Evolutionary conservation across 1,140 invertebrate species (phyloP), one percentile per base, ranked within the genome.

Genomic region (Akabosia matsudoensis): DNA sequence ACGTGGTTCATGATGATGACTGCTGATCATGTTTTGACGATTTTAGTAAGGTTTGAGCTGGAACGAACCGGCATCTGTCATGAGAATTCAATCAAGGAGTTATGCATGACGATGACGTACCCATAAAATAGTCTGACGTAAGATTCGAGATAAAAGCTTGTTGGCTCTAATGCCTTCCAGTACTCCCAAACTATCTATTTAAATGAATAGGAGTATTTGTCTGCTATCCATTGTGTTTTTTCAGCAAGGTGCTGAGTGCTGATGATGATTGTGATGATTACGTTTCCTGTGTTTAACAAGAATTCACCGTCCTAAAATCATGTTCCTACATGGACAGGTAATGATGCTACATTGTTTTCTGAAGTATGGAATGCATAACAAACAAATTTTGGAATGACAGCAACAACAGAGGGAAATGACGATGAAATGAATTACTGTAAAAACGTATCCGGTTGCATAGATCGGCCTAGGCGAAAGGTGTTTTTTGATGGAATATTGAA

Each of bases 201-300:
- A 18, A 45, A 45, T 45, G 37, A 45, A 45, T 45, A n/a, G 37
- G 37, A 45, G 18, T 45, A 18, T 7, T 10, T 45, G 18, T 10
- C 7, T 7, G 18, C 18, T 45, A 45, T 45, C 37, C 37, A 45
- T 45, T 45, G 18, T 45, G 18, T 18, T 45, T n/a, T 45, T 45
- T 45, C 37, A 45, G 37, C 37, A 10, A n/a, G n/a, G n/a, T n/a
- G n/a, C n/a, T n/a, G n/a, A n/a, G n/a, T n/a, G n/a, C n/a, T n/a
- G n/a, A n/a, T 45, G 37, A 45, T 45, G 37, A 45, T 45, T 7
- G 7, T 45, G 37, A 45, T 45, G 37, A 45, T 45, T 45, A 45
- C 37, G 54, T 61, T 61, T 61, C 54, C 54, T 61, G 54, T 61
- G 13, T 61, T 61, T 61, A 61, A 61, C 54, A 61, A 61, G 54